Base-by-base conservation (phyloP, 2,113 vertebrate genomes). In the Chrysemys picta region DNA sequence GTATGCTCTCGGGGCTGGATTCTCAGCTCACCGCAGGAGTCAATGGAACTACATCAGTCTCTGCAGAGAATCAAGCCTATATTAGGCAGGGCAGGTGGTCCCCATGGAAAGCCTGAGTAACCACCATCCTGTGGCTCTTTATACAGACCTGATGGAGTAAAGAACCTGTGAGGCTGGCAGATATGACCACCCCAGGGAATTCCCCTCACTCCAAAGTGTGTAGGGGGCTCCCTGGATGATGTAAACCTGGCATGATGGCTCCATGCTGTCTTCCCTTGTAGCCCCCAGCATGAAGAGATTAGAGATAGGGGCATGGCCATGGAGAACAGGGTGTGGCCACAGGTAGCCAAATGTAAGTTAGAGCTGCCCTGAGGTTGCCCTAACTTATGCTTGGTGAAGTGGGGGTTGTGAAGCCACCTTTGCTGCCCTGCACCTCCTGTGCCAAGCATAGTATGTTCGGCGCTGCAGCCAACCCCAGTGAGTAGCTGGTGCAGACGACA, bases 1-100 rank as follows among this genome's bases (percentile, higher is more conserved):
- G 96, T 97, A 96, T 97, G 97, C 94, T 94, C 95, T 92, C 11
- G 0, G 82, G 96, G 94, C 96, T 96, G 96, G 93, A 25, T 95
- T 93, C 96, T 82, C 93, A 93, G 88, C 96, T 97, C 69, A 22
- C 69, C 2, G 69, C 69, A 42, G 14, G 5, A 42, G n/a, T 42
- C 69, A 75, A 11, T 42, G 69, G 35, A 19, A 38, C 19, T 42
- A 24, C 7, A 13, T 31, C 59, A 62, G 59, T 62, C 29, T 35
- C 13, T 35, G 27, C 59, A 62, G 29, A 62, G 35, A 42, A 75
- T 19, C 69, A 75, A 5, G 21, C 38, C 69, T 10, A 42, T 42
- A 11, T 24, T 42, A 16, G 59, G 27, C 27, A 62, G 59, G 59
- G 13, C 19, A 38, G 69, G 16, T 10, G n/a, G 69, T 62, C 27